Conservation (phyloP, 2,888 invertebrate genomes). For the Unio delphinus region DNA sequence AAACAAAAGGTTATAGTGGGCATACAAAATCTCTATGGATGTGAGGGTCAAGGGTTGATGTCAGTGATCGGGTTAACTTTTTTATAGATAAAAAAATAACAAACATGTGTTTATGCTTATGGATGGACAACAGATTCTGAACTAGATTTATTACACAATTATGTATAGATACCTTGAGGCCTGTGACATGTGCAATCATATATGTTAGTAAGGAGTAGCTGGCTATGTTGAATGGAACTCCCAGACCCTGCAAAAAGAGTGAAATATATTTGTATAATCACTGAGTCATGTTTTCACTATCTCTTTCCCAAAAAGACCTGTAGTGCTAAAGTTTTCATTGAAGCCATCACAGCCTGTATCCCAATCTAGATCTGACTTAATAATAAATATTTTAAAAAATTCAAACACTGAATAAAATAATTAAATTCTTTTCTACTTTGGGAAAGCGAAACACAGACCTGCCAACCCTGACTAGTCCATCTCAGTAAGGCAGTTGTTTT, state of each 20-base stretch:
- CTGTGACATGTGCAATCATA: slow-evolving; percentile 97
- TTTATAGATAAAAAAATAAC: neutral
- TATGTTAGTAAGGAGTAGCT: slow-evolving; percentile 94
- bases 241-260: slow-evolving; percentile 76
- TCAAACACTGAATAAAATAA: too few relatives aligned
- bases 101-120: neutral
- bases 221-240: slow-evolving; percentile 99
- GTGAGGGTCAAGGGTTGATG: too few relatives aligned
- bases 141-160: neutral
- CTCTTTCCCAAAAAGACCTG: neutral
- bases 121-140: neutral
- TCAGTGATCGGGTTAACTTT: neutral
- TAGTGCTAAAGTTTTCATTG: neutral
- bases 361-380: too few relatives aligned
- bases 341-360: neutral
- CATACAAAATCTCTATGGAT: too few relatives aligned
- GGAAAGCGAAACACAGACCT: too few relatives aligned
- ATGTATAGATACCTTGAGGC: slow-evolving; percentile 79
- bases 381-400: too few relatives aligned
- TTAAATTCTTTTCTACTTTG: too few relatives aligned
- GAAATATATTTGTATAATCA: neutral
- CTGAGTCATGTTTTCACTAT: neutral
- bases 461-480: too few relatives aligned
- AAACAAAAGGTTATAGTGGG: too few relatives aligned
- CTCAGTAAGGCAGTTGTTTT: too few relatives aligned